Evolutionary conservation across 1,140 invertebrate species (phyloP).

Genomic region (Probaryconus sp.): DNA sequence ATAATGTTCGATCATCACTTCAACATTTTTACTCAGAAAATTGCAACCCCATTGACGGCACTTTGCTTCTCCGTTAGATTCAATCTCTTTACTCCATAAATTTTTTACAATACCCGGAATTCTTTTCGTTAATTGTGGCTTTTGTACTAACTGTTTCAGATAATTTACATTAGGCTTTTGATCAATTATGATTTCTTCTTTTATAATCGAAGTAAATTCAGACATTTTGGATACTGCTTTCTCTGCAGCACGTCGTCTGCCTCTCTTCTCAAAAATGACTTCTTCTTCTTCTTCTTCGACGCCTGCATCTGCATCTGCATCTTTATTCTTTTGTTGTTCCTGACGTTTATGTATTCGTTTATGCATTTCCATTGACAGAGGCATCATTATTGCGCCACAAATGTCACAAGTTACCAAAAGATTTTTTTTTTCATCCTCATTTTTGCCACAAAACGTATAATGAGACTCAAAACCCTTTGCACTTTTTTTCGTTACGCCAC

Average conservation of each 20-base stretch:
- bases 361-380: constrained; percentile 80
- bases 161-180: constrained; percentile 14
- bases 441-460: constrained; percentile 80
- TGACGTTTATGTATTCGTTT: constrained; percentile 68
- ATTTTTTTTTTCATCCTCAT: constrained; percentile 79
- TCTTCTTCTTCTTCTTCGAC: not conserved
- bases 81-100: constrained; percentile 67
- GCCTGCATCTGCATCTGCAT: constrained; percentile 5
- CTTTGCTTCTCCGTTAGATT: constrained; percentile 25
- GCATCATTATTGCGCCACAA: constrained; percentile 80
- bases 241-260: constrained; percentile 79
- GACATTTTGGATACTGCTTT: constrained; percentile 72
- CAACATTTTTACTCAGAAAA: constrained; percentile 50
- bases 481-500: constrained; percentile 79
- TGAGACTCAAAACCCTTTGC: constrained; percentile 82
- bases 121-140: constrained; percentile 55
- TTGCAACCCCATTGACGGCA: constrained; percentile 69
- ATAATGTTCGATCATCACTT: constrained; percentile 69
- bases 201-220: constrained; percentile 65
- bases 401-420: constrained; percentile 78
- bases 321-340: constrained; percentile 54
- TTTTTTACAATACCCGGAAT: constrained; percentile 64
- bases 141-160: constrained; percentile 64
- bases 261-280: constrained; percentile 17
- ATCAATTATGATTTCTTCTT: constrained; percentile 47